These are phyloP conservation scores for Hylaeus volcanicus DNA, from an alignment of 1,140 invertebrate species.

Conservation along the genomic window DNA sequence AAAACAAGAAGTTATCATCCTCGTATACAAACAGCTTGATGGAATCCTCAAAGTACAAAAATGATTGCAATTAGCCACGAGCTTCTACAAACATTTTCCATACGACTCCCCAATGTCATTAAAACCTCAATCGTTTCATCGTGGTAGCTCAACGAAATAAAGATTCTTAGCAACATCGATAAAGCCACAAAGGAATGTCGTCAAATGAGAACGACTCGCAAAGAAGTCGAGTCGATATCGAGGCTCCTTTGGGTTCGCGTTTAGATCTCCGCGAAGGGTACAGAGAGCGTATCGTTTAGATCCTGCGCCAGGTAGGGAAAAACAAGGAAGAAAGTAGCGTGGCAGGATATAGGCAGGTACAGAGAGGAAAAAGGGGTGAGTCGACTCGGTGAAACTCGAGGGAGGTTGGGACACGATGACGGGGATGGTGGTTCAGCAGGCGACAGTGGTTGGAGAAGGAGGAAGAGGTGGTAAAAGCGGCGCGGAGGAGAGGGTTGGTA, in stretches of 20 bases:
- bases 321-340: background rate
- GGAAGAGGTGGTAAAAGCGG: conserved; percentile 45
- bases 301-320: background rate
- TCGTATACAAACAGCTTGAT: no score
- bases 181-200: no score
- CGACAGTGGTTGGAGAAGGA: conserved; percentile 18
- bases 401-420: background rate
- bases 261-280: background rate
- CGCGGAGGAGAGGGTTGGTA: conserved; percentile 38
- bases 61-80: no score
- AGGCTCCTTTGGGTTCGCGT: background rate
- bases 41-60: no score
- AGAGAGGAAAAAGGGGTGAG: conserved; percentile 41
- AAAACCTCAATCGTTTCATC: no score
- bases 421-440: conserved; percentile 29
- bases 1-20: no score
- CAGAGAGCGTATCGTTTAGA: conserved; percentile 4
- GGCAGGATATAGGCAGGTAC: background rate
- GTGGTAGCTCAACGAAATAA: no score
- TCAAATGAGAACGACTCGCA: background rate
- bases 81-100: no score
- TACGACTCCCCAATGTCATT: no score
- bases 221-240: background rate
- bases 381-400: conserved; percentile 10
- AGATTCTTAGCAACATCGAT: no score